A percentile compares a stretch with the other conserved stretches of the same genome.
phyloP scores from a whole-genome alignment of 2,113 vertebrate species.

The Todiramphus saurophagus region DNA sequence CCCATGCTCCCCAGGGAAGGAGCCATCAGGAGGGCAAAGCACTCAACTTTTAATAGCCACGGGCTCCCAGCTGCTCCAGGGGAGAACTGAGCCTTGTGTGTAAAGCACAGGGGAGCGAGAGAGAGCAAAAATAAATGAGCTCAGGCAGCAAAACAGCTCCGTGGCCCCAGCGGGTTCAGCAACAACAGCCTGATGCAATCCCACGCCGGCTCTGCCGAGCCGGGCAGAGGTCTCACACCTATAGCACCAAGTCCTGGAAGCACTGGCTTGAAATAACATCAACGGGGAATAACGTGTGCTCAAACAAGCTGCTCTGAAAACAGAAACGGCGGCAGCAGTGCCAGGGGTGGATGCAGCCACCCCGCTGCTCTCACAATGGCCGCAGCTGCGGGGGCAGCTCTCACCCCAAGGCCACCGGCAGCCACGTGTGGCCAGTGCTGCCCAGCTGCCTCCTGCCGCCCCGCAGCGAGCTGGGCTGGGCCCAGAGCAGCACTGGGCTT shows the following conservation, averaged over 20 bases:
- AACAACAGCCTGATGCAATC: slow-evolving; percentile 72
- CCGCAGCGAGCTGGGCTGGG: fast-evolving
- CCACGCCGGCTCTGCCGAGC: not conserved
- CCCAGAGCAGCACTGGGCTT: not conserved
- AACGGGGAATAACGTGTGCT: not conserved
- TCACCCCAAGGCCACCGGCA: not conserved
- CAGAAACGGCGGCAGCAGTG: not conserved
- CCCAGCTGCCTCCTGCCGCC: not conserved
- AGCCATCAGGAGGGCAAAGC: not conserved
- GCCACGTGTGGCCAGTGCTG: not conserved
- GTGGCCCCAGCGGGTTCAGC: not conserved
- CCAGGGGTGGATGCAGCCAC: fast-evolving
- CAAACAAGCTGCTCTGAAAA: not conserved
- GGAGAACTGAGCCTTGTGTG: not conserved
- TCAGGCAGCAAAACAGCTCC: slow-evolving; percentile 64
- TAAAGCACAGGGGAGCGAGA: slow-evolving; percentile 39
- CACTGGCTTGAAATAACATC: not conserved
- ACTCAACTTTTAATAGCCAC: not conserved
- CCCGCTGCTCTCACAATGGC: not conserved
- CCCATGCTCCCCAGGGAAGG: not conserved
- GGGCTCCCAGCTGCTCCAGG: not conserved
- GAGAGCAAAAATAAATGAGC: slow-evolving; percentile 66
- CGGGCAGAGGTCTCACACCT: not conserved
- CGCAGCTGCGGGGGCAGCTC: not conserved
- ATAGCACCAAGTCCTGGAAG: not conserved